Evolutionary conservation across 1,140 invertebrate genomes (phyloP).

Genomic region (Drosophila nannoptera): DNA sequence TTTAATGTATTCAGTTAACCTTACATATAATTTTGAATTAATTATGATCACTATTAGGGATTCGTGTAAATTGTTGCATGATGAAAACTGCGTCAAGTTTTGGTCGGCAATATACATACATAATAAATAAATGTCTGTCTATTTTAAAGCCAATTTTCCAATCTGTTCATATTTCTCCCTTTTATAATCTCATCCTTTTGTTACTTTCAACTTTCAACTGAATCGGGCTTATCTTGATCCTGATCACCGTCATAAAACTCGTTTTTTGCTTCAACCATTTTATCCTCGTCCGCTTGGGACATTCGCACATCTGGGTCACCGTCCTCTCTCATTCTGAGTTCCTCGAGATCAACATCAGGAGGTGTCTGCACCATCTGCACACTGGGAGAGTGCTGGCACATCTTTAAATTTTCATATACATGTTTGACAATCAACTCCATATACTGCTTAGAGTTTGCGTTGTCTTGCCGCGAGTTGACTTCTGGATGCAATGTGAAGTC

Average conservation of each 20-base stretch:
- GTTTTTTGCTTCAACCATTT: slow-evolving; percentile 91
- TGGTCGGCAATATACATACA: slow-evolving; percentile 35
- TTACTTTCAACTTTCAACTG: slow-evolving; percentile 56
- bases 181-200: background rate
- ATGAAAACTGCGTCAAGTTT: slow-evolving; percentile 27
- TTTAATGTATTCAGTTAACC: slow-evolving; percentile 5
- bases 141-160: slow-evolving; percentile 57
- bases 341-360: slow-evolving; percentile 85
- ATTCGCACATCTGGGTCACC: slow-evolving; percentile 91
- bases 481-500: slow-evolving; percentile 97
- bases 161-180: slow-evolving; percentile 9
- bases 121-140: slow-evolving; percentile 56
- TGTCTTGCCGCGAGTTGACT: slow-evolving; percentile 88
- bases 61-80: slow-evolving; percentile 34
- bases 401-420: slow-evolving; percentile 92
- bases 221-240: slow-evolving; percentile 84
- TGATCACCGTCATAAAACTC: slow-evolving; percentile 96
- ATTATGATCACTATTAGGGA: slow-evolving; percentile 29
- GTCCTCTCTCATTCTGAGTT: slow-evolving; percentile 84
- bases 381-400: slow-evolving; percentile 92
- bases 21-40: slow-evolving; percentile 11
- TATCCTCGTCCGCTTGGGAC: slow-evolving; percentile 89
- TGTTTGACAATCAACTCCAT: slow-evolving; percentile 92
- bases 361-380: slow-evolving; percentile 97
- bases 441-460: slow-evolving; percentile 95